A percentile compares a stretch with the other conserved stretches of the same genome.
These are phyloP conservation scores for Triplophysa tibetana DNA, from an alignment of 2,113 vertebrate species.

Conservation along the genomic window DNA sequence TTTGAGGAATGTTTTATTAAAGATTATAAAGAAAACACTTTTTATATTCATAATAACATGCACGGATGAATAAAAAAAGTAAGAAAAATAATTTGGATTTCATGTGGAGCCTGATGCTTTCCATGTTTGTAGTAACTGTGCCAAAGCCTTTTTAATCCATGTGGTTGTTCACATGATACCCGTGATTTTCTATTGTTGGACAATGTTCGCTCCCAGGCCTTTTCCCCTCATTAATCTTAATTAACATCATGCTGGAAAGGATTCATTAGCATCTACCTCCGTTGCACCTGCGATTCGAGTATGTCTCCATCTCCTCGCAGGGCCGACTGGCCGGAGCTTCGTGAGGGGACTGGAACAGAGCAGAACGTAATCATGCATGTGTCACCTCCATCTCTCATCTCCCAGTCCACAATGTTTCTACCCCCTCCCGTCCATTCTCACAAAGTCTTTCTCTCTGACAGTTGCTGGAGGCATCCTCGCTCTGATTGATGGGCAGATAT, in stretches of 20 bases:
- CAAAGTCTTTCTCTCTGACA: slow-evolving; percentile 18
- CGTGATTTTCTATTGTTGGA: slow-evolving; percentile 49
- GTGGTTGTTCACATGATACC: slow-evolving; percentile 36
- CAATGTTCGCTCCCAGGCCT: slow-evolving; percentile 42
- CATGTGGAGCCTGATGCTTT: neutral
- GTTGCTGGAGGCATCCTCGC: slow-evolving; percentile 34
- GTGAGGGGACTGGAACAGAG: slow-evolving; percentile 25
- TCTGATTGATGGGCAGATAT: slow-evolving; percentile 43
- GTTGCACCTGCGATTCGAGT: slow-evolving; percentile 50
- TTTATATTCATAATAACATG: too few species aligned
- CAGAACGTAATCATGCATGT: slow-evolving; percentile 38
- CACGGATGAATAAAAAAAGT: too few species aligned
- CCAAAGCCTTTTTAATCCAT: slow-evolving; percentile 9
- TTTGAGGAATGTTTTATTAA: too few species aligned
- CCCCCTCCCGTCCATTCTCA: slow-evolving; percentile 6
- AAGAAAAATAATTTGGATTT: too few species aligned
- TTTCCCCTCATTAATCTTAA: slow-evolving; percentile 57
- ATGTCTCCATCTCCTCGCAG: slow-evolving; percentile 47
- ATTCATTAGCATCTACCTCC: slow-evolving; percentile 57
- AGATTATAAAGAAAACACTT: too few species aligned
- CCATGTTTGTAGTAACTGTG: neutral
- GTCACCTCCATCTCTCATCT: slow-evolving; percentile 41
- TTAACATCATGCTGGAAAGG: slow-evolving; percentile 55
- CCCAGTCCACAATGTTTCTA: slow-evolving; percentile 22
- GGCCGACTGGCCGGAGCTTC: slow-evolving; percentile 11